Percentiles rank a stretch among this genome's conserved stretches.
These are phyloP conservation scores for Miltochrista miniata DNA, from an alignment of 2,888 invertebrate genomes.

Conservation along the genomic window DNA sequence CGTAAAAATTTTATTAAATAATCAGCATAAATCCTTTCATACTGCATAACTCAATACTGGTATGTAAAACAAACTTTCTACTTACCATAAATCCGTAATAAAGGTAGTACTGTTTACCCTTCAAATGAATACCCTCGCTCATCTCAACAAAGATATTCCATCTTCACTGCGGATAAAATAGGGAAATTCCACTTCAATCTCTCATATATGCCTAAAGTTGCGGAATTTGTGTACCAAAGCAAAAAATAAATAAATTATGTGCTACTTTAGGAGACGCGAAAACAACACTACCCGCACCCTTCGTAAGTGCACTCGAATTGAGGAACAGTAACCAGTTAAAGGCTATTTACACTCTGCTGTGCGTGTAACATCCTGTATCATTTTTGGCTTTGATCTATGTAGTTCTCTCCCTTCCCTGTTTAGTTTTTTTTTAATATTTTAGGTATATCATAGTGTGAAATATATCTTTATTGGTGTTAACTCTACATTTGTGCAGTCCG, in stretches of 20 bases:
- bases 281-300: conserved; percentile 17
- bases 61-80: not conserved
- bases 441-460: too few species aligned
- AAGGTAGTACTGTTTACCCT: not conserved
- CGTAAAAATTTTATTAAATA: too few species aligned
- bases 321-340: conserved; percentile 13
- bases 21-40: not conserved
- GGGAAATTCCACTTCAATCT: conserved; percentile 9
- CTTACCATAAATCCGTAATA: not conserved
- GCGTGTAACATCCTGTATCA: too few species aligned
- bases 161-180: conserved; percentile 4
- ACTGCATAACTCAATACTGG: not conserved
- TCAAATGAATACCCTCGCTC: not conserved
- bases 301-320: conserved; percentile 5
- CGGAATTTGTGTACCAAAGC: conserved; percentile 14
- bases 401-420: too few species aligned
- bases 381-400: too few species aligned
- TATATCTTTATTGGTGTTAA: too few species aligned
- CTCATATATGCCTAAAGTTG: conserved; percentile 10
- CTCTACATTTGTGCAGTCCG: too few species aligned
- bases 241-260: conserved; percentile 17
- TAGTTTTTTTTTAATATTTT: too few species aligned
- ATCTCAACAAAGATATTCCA: conserved; percentile 6
- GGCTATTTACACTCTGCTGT: conserved; percentile 24
- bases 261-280: conserved; percentile 17